Evolutionary conservation across 2,888 invertebrate genomes (phyloP).

Genomic region (Ommatoiulus sabulosus): DNA sequence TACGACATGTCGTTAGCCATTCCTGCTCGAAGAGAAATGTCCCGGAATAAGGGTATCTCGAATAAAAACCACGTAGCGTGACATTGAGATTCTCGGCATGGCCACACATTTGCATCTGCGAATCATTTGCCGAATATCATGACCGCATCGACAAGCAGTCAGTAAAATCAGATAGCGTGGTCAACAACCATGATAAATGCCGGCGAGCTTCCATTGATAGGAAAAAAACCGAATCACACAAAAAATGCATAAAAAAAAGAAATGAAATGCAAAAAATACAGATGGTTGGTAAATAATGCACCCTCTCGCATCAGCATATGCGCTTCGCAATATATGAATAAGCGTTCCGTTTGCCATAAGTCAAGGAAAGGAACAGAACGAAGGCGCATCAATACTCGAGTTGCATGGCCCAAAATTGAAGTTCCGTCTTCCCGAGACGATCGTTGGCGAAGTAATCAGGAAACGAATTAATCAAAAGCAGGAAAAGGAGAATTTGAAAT

Average conservation of each 20-base stretch:
- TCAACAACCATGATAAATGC: slow-evolving; percentile 2
- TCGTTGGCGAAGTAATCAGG: background rate
- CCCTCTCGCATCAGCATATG: background rate
- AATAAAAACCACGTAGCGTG: no score
- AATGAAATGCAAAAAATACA: background rate
- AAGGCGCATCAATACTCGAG: background rate
- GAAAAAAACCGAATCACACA: background rate
- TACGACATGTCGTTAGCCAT: no score
- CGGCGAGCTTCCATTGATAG: background rate
- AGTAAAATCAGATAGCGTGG: background rate
- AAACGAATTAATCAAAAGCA: background rate
- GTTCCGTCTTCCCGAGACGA: background rate
- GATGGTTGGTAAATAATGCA: slow-evolving; percentile 15
- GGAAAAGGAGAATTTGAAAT: slow-evolving; percentile 12
- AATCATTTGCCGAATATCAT: background rate
- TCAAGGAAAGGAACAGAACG: background rate
- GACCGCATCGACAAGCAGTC: background rate
- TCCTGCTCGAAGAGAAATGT: background rate
- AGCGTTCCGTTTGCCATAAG: background rate
- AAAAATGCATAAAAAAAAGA: background rate
- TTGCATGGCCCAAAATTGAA: background rate
- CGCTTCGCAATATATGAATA: background rate
- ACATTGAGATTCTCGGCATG: background rate
- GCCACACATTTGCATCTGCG: background rate
- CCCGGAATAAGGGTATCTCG: no score